Evolutionary conservation across 2,888 invertebrate genomes (phyloP).

Genomic region (Lasioglossum figueresi): DNA sequence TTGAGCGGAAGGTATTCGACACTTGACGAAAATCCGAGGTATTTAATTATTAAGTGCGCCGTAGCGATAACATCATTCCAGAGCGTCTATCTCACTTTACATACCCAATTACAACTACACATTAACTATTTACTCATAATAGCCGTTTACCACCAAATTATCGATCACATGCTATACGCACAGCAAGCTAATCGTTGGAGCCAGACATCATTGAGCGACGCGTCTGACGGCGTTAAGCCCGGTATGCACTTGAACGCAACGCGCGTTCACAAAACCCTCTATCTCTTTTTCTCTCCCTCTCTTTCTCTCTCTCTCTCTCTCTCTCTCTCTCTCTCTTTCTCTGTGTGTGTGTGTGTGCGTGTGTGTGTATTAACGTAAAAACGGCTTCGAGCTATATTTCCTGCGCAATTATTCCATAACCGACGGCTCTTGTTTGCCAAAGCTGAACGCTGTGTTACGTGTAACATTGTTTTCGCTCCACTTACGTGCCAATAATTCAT

Average conservation of each 20-base stretch:
- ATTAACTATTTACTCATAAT: constrained; percentile 1
- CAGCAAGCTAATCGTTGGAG: constrained; percentile 5
- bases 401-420: not conserved
- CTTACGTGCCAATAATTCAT: constrained; percentile 34
- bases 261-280: not conserved
- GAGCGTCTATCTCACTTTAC: not conserved
- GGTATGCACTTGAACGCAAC: not conserved
- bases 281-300: not conserved
- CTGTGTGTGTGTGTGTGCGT: too few species aligned
- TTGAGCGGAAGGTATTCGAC: not conserved
- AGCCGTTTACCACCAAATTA: not conserved
- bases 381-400: not conserved
- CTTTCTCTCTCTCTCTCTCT: too few species aligned
- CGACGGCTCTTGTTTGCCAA: constrained; percentile 19
- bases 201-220: constrained; percentile 10
- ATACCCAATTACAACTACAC: constrained; percentile 1
- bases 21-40: not conserved
- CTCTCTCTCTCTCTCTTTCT: too few species aligned
- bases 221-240: constrained; percentile 6
- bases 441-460: constrained; percentile 12
- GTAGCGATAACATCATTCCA: not conserved
- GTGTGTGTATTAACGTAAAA: not conserved
- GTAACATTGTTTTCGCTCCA: not conserved
- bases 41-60: constrained; percentile 1
- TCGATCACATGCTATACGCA: constrained; percentile 5